Evolutionary conservation across 2,797 vertebrate genomes (phyloP).

Genomic region (Schizopygopsis pylzovi): DNA sequence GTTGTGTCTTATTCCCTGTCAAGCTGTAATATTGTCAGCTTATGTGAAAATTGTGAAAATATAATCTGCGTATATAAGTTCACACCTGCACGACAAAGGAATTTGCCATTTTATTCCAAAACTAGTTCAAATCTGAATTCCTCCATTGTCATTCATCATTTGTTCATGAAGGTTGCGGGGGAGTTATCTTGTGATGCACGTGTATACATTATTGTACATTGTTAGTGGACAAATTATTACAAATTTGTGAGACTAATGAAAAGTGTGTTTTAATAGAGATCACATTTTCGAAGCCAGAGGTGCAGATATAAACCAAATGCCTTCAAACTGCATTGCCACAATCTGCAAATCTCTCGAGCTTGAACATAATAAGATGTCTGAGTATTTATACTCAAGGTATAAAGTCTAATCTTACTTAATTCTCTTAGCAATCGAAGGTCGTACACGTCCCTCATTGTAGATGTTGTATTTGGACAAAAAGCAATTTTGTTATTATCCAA

Average conservation of each 20-base stretch:
- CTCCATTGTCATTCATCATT: not conserved
- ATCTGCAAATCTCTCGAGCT: conserved; percentile 9
- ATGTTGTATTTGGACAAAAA: conserved; percentile 76
- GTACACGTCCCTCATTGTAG: conserved; percentile 64
- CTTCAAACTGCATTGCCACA: not conserved
- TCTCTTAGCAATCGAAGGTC: conserved; percentile 26
- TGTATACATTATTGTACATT: not conserved
- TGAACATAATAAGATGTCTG: conserved; percentile 18
- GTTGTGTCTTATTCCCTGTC: not conserved
- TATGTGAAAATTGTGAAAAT: not conserved
- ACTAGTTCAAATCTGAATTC: not conserved
- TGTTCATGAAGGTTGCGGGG: not conserved
- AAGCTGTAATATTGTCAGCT: not conserved
- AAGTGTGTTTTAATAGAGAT: not conserved
- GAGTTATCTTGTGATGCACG: not conserved
- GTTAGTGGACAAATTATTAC: not conserved
- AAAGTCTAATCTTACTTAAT: conserved; percentile 35
- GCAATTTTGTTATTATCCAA: conserved; percentile 70
- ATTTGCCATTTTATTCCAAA: not conserved
- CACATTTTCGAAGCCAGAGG: not conserved
- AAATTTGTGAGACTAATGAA: not conserved
- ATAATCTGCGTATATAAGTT: no score
- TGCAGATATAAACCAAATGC: not conserved
- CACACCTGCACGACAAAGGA: not conserved
- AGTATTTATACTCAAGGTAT: conserved; percentile 34